These are phyloP conservation scores for Hippopotamyrus pictus DNA, from an alignment of 2,797 vertebrate genomes.

Conservation along the genomic window DNA sequence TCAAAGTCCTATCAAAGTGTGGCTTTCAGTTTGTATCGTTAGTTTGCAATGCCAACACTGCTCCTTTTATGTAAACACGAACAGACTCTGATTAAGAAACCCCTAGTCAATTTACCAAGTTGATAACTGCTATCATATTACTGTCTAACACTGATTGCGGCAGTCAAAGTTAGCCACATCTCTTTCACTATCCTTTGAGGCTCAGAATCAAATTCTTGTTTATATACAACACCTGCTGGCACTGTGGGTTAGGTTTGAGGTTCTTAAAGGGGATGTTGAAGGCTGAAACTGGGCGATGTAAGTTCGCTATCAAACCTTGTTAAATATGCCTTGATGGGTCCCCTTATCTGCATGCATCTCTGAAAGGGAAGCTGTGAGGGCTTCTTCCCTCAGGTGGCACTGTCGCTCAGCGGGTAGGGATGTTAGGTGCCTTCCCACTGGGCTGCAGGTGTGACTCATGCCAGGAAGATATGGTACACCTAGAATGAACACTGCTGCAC, in stretches of 20 bases:
- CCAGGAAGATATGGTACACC: neutral
- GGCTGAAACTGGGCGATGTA: neutral
- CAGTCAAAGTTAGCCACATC: neutral
- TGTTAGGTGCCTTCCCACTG: neutral
- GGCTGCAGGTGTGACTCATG: neutral
- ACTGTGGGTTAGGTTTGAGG: neutral
- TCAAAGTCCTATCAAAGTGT: neutral
- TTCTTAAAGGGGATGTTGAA: neutral
- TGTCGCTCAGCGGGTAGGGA: neutral
- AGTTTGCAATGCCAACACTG: neutral
- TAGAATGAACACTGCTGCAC: neutral
- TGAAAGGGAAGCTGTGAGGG: neutral
- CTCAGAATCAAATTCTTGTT: neutral
- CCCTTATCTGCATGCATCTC: neutral
- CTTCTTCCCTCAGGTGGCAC: neutral
- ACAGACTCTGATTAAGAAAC: neutral
- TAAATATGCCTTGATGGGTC: neutral
- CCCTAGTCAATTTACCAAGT: neutral
- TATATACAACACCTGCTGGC: neutral
- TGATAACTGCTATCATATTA: neutral
- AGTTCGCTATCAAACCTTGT: neutral
- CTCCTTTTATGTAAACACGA: neutral
- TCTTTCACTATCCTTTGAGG: neutral
- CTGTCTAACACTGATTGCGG: neutral
- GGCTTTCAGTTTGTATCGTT: neutral